Percentiles rank a stretch among this genome's conserved stretches.
Evolutionary conservation across 64 coral and sea anemone genomes (phyloP).

Genomic region (Actinia equina): DNA sequence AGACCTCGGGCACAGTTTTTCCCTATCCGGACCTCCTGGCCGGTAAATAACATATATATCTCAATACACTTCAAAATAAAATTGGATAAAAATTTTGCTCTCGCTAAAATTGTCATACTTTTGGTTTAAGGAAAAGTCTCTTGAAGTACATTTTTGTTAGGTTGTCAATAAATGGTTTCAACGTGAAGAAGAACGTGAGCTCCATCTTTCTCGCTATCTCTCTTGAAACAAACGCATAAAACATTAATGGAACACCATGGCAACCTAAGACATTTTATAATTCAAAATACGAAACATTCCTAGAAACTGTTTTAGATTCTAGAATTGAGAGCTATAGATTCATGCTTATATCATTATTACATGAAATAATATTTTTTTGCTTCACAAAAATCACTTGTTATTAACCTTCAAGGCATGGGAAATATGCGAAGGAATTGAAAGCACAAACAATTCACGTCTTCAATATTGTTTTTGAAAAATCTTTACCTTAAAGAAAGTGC

Average conservation of each 20-base stretch:
- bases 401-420: neutral
- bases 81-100: too few species aligned
- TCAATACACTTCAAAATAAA: too few species aligned
- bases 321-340: too few species aligned
- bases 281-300: neutral
- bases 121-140: too few species aligned
- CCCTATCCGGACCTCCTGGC: too few species aligned
- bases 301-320: neutral
- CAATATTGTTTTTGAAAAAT: neutral
- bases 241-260: neutral
- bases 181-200: neutral
- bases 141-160: too few species aligned
- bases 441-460: neutral
- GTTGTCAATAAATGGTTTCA: neutral
- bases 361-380: neutral
- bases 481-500: constrained; percentile 79
- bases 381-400: neutral
- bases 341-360: neutral
- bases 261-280: neutral
- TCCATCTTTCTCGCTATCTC: neutral
- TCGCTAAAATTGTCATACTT: too few species aligned
- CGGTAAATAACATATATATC: too few species aligned
- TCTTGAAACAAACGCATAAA: neutral
- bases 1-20: too few species aligned
- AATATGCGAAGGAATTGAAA: neutral